Base-by-base conservation (phyloP, 2,888 invertebrate genomes). In the Tetrapedia diversipes region DNA sequence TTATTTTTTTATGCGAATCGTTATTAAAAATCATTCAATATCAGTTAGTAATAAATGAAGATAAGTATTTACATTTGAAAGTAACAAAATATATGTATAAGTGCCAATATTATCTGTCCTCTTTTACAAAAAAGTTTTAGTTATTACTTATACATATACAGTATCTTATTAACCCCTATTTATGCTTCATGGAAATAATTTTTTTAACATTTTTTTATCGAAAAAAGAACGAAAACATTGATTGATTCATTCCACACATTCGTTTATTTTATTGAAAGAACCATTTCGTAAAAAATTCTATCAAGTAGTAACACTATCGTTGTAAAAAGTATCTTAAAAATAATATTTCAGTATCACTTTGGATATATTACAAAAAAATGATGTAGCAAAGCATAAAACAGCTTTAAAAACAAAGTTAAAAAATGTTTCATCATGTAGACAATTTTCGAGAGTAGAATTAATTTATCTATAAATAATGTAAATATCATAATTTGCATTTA, bases 61-160 rank as follows among this genome's bases (percentile, higher is more conserved):
- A 53, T 11, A 16, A 53, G 27, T 37, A 29, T 16, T 37, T 53
- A 16, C 1, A 39, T 43, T 53, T 24, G 24, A 49, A 69, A 22
- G 22, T 71, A 72, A 29, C 43, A 29, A 53, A 10, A 14, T 43
- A 43, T 24, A 14, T 53, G 16, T 45, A 43, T 41, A 37, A 60
- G 71, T 72, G 71, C 71, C 69, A 72, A 69, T 37, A 29, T 54
- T 60, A 53, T 37, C 43, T 60, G 59, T 22, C 24, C 29, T 53
- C n/a, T n/a, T 43, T 59, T 11, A 43, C 8, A 39, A 14, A 43
- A 32, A 45, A 32, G 1, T 14, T n/a, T 60, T 41, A 67, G n/a
- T 59, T 51, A 43, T 47, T 11, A 4, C 22, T 41, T 34, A 14
- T 27, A 22, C 19, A 27, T 32, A 19, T 56, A 67, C 41, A 37